Evolutionary conservation across 2,113 vertebrate genomes (phyloP).

Genomic region (human): DNA sequence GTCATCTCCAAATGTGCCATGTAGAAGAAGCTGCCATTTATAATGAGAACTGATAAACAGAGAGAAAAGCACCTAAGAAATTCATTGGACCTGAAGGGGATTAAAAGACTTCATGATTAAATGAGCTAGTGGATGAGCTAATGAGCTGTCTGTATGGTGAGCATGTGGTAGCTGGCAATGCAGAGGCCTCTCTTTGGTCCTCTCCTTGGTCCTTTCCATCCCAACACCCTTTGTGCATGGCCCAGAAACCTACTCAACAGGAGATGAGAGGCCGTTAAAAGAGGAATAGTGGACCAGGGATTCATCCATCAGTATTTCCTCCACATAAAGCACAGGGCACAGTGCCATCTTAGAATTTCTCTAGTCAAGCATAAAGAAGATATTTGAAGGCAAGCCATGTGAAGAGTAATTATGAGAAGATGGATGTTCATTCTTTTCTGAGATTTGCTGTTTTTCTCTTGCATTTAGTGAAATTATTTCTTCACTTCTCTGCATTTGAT

Average conservation of each 20-base stretch:
- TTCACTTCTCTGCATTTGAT: neutral
- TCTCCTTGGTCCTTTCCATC: neutral
- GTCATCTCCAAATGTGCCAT: slow-evolving; percentile 80
- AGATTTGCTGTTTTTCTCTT: neutral
- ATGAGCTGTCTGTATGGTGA: slow-evolving; percentile 78
- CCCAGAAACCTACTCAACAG: neutral
- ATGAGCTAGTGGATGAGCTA: slow-evolving; percentile 82
- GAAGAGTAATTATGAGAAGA: neutral
- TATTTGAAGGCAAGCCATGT: neutral
- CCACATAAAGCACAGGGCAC: too few relatives aligned
- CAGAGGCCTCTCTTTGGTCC: slow-evolving; percentile 53
- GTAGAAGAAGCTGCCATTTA: slow-evolving; percentile 54
- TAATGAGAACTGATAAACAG: slow-evolving; percentile 76
- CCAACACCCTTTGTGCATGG: slow-evolving; percentile 56
- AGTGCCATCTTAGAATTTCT: too few relatives aligned
- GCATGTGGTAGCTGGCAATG: slow-evolving; percentile 69
- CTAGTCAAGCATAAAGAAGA: neutral
- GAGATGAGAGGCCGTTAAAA: too few relatives aligned
- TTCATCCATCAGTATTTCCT: too few relatives aligned
- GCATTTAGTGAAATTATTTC: neutral
- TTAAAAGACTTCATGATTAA: slow-evolving; percentile 84
- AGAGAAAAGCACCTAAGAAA: slow-evolving; percentile 79
- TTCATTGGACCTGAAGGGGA: slow-evolving; percentile 83
- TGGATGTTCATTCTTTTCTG: neutral
- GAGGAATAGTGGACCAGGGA: too few relatives aligned